Evolutionary conservation across 2,113 vertebrate genomes (phyloP).

Genomic region (Maccullochella peelii): DNA sequence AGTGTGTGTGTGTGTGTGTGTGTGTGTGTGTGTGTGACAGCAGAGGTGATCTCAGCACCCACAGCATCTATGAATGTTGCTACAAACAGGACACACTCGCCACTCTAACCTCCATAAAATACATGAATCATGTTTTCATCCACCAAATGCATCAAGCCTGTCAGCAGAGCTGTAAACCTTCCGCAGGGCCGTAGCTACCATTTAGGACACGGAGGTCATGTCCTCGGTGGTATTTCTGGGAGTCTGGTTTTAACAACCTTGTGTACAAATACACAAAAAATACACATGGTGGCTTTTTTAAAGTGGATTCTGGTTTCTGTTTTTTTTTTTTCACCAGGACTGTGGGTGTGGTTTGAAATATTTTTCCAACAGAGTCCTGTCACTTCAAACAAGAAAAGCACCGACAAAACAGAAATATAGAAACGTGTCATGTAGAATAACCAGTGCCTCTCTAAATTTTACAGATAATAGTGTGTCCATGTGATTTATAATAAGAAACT

Average conservation of each 20-base stretch:
- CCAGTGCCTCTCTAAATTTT: background rate
- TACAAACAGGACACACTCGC: background rate
- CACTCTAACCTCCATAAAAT: slow-evolving; percentile 1
- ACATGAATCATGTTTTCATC: slow-evolving; percentile 23
- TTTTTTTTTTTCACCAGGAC: no score
- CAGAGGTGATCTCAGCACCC: slow-evolving; percentile 2
- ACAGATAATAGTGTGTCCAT: background rate
- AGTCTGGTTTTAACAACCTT: background rate
- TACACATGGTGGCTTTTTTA: background rate
- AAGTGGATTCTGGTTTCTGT: background rate
- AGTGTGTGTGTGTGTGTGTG: background rate
- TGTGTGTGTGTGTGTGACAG: slow-evolving; percentile 15
- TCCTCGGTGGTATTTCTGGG: background rate
- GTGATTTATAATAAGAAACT: background rate
- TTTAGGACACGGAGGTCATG: background rate
- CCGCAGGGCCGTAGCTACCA: background rate
- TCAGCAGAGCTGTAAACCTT: slow-evolving; percentile 5
- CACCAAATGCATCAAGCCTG: background rate
- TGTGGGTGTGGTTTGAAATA: background rate
- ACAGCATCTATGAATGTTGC: background rate
- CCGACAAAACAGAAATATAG: background rate
- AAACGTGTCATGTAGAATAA: background rate
- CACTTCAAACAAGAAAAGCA: background rate
- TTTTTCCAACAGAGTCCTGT: background rate
- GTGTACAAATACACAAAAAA: background rate